phyloP scores from a whole-genome alignment of 2,888 invertebrate genomes.

The Saturnia japonica region DNA sequence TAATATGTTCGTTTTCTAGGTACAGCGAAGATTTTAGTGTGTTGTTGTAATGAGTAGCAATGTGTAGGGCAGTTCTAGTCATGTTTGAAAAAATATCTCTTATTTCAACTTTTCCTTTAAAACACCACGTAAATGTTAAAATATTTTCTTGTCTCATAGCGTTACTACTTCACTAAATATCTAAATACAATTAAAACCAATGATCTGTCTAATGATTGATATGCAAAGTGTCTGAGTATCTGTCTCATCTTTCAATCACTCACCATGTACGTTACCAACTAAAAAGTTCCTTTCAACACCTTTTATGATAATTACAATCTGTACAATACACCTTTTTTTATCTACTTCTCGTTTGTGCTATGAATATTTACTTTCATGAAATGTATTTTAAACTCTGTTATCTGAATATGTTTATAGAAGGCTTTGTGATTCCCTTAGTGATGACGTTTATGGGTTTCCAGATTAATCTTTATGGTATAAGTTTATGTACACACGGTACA shows the following conservation, averaged over 20 bases:
- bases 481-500: neutral
- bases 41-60: neutral
- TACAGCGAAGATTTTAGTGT: too few species aligned
- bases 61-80: neutral
- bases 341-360: slow-evolving; percentile 1
- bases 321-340: neutral
- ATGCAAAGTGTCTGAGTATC: neutral
- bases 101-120: neutral
- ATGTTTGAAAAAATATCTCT: too few species aligned
- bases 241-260: neutral
- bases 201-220: neutral
- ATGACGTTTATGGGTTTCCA: slow-evolving; percentile 12
- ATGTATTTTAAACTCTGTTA: slow-evolving; percentile 15
- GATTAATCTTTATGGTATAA: slow-evolving; percentile 2
- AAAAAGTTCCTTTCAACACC: slow-evolving; percentile 3
- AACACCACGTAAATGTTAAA: neutral
- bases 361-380: neutral
- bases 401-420: slow-evolving; percentile 10
- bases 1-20: neutral
- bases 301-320: neutral
- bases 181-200: neutral
- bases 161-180: neutral
- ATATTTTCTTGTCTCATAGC: neutral
- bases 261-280: neutral
- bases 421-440: slow-evolving; percentile 11